Percentiles rank a stretch among this genome's conserved stretches.
phyloP scores from a whole-genome alignment of 2,888 invertebrate genomes.

The Protodeltote pygarga region DNA sequence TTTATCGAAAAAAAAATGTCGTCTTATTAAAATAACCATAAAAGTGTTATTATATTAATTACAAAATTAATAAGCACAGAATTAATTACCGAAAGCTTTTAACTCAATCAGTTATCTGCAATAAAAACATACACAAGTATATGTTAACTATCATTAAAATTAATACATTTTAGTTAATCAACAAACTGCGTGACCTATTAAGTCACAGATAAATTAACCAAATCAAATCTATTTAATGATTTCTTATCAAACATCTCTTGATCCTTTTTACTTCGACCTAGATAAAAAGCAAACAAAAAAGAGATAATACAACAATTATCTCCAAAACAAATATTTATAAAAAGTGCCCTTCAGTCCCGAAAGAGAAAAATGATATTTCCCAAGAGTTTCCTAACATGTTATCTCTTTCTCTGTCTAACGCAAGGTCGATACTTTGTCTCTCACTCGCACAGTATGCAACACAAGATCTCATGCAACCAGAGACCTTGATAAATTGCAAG shows the following conservation, averaged over 20 bases:
- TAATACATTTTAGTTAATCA: slow-evolving; percentile 24
- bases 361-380: slow-evolving; percentile 85
- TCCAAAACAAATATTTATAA: slow-evolving; percentile 73
- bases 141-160: slow-evolving; percentile 3
- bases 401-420: slow-evolving; percentile 73
- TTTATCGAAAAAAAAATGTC: neutral
- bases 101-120: neutral
- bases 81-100: slow-evolving; percentile 2
- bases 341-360: slow-evolving; percentile 82
- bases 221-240: slow-evolving; percentile 22
- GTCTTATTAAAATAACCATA: no score
- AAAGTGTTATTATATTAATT: neutral
- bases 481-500: slow-evolving; percentile 85
- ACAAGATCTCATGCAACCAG: slow-evolving; percentile 84
- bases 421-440: slow-evolving; percentile 74
- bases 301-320: slow-evolving; percentile 56
- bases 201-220: slow-evolving; percentile 42
- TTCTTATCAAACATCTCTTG: slow-evolving; percentile 37
- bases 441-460: slow-evolving; percentile 82
- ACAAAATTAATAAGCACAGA: neutral
- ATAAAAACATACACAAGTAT: neutral
- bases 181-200: slow-evolving; percentile 41
- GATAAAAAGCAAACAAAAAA: slow-evolving; percentile 68
- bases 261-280: slow-evolving; percentile 73
- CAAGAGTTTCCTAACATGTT: slow-evolving; percentile 83